Base-by-base conservation (phyloP, 2,113 vertebrate genomes). In the Xenopus borealis region DNA sequence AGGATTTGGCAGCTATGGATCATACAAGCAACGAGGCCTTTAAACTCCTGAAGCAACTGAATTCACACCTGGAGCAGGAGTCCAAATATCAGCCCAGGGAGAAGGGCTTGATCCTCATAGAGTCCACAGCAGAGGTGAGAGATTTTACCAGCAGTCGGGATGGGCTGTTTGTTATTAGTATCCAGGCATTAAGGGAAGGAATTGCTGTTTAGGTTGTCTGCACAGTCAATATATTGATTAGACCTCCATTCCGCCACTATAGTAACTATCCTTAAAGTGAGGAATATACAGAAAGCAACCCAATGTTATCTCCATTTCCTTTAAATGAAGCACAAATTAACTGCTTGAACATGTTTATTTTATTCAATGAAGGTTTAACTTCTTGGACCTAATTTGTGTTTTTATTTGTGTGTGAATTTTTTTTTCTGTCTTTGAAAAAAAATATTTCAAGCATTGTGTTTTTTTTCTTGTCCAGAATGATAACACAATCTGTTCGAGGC, bases 41-140 rank as follows among this genome's bases (percentile, higher is more conserved):
- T 72, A 94, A 89, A 84, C 92, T 98, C 46, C 93, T 96, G 83
- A 95, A 94, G 80, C 93, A 98, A 82, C 88, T 98, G 83, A 92
- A 87, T 81, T 72, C 92, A 17, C 94, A 98, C 63, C 82, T 92
- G 79, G 95, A 98, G 44, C 94, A 92, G 80, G 96, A 98, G 83
- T 88, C 78, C 19, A 77, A 90, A 72, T 99, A 93, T 66, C 90
- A 96, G 62, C 97, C 97, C 4, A 93, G 91, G 12, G 93, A 95
- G 78, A 91, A 92, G 5, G 97, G 97, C 6, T 88, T 98, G 69
- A 89, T 82, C 72, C 84, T 96, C 81, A 96, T 99, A 13, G 96
- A 98, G 62, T 82, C 91, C 17, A 87, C 93, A 0, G 73, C 83
- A 12, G 93, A 94, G 94, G 95, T 96, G 80, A 87, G 78, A 13